These are phyloP conservation scores for Donacobius atricapilla DNA, from an alignment of 2,113 vertebrate species.

Conservation along the genomic window DNA sequence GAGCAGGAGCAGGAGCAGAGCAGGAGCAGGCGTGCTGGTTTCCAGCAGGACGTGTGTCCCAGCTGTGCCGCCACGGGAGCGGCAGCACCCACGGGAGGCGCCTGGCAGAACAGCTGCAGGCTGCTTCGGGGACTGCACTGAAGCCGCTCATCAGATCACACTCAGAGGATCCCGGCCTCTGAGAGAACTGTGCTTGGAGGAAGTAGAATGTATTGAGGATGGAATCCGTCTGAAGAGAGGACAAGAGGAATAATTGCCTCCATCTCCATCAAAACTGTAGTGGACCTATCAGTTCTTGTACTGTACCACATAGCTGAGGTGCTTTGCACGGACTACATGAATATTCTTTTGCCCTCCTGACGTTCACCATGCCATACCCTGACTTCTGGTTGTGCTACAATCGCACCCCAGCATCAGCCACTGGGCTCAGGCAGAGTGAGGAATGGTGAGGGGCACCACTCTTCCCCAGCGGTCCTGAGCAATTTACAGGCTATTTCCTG, in stretches of 20 bases:
- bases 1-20: no score
- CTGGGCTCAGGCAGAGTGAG: not conserved
- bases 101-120: not conserved
- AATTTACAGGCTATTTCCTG: not conserved
- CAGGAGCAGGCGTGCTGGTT: not conserved
- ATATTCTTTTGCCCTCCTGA: not conserved
- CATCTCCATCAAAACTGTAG: not conserved
- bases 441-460: not conserved
- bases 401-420: not conserved
- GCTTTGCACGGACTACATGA: not conserved
- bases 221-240: not conserved
- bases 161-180: not conserved
- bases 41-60: not conserved
- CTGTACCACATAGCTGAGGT: not conserved
- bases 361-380: not conserved
- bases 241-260: not conserved
- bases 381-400: not conserved
- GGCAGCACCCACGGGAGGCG: fast-evolving
- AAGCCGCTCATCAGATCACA: not conserved
- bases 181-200: not conserved
- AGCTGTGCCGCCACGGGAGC: not conserved
- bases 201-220: not conserved
- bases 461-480: not conserved
- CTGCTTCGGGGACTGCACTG: not conserved
- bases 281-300: not conserved